Percentiles rank a stretch among this genome's conserved stretches.
Conservation (phyloP, 2,113 vertebrate genomes). For the Hyperopisus bebe region DNA sequence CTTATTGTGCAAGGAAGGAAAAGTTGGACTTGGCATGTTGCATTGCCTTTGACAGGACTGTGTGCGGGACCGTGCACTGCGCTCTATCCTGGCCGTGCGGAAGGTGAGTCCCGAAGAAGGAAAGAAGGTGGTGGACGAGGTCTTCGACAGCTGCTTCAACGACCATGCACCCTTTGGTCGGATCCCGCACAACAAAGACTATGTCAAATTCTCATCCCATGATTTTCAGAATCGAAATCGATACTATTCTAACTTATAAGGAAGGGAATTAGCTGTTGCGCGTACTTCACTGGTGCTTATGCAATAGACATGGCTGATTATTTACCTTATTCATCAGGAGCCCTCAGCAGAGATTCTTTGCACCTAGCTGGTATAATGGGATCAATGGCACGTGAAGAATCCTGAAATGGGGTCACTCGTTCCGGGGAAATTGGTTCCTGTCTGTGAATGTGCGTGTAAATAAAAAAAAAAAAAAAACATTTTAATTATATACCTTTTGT, state of each 20-base stretch:
- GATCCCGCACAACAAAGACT: slow-evolving; percentile 75
- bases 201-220: slow-evolving; percentile 75
- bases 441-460: neutral
- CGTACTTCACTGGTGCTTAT: neutral
- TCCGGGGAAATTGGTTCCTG: neutral
- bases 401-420: neutral
- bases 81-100: slow-evolving; percentile 87
- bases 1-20: neutral
- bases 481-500: neutral
- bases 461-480: neutral
- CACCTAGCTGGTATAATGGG: neutral
- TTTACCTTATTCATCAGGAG: neutral
- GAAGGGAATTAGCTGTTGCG: neutral
- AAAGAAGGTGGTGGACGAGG: slow-evolving; percentile 80
- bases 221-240: slow-evolving; percentile 80
- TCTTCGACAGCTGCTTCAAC: slow-evolving; percentile 88
- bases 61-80: slow-evolving; percentile 77
- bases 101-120: slow-evolving; percentile 75
- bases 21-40: neutral
- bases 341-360: neutral
- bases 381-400: neutral
- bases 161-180: slow-evolving; percentile 89
- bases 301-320: neutral
- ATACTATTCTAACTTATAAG: slow-evolving; percentile 78
- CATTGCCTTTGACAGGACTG: slow-evolving; percentile 63